These are phyloP conservation scores for Tiliqua scincoides DNA, from an alignment of 2,113 vertebrate genomes.

Conservation along the genomic window DNA sequence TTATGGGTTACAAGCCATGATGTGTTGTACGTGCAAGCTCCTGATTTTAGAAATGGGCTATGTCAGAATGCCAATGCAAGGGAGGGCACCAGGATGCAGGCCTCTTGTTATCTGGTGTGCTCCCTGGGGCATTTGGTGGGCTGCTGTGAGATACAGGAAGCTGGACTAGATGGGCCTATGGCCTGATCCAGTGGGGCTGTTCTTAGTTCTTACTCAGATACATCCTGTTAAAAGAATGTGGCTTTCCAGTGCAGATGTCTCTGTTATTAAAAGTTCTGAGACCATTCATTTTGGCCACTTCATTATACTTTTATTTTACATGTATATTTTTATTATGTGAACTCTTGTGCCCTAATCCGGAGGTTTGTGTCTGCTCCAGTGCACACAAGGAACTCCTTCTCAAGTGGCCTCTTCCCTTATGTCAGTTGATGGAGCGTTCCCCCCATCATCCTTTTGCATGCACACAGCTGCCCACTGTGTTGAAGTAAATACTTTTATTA, in stretches of 20 bases:
- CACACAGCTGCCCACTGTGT: not conserved
- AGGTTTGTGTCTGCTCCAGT: not conserved
- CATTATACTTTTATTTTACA: not conserved
- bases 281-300: not conserved
- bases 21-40: too few relatives aligned
- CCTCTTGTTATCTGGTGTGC: too few relatives aligned
- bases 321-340: not conserved
- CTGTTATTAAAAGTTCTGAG: constrained; percentile 10
- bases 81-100: too few relatives aligned
- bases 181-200: too few relatives aligned
- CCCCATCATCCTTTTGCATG: not conserved
- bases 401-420: too few relatives aligned
- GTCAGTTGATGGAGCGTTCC: not conserved
- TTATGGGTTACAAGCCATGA: too few relatives aligned
- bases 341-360: not conserved
- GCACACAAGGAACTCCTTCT: not conserved
- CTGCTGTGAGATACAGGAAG: too few relatives aligned
- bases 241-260: not conserved
- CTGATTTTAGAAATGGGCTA: too few relatives aligned
- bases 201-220: not conserved
- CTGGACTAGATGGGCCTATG: too few relatives aligned
- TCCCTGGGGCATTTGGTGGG: too few relatives aligned
- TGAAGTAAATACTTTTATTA: not conserved
- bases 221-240: constrained; percentile 11
- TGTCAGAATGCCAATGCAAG: too few relatives aligned